Conservation (phyloP, 2,113 vertebrate genomes). For the Burhinus bistriatus region DNA sequence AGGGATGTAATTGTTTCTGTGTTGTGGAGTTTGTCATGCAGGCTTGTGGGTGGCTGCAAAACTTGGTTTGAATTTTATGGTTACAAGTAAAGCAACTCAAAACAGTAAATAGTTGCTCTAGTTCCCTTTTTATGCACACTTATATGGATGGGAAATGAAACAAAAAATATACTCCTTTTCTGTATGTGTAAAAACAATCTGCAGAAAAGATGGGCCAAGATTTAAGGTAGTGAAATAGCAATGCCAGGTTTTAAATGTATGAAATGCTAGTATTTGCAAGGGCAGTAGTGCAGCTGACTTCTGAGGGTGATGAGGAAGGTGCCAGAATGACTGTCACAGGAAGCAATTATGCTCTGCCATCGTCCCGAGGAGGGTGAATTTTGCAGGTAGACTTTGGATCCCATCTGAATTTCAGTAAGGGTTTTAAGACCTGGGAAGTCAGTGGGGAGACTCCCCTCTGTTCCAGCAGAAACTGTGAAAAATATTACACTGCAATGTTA, state of each 20-base stretch:
- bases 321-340: neutral
- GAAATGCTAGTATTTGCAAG: neutral
- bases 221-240: neutral
- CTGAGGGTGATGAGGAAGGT: neutral
- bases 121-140: neutral
- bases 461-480: neutral
- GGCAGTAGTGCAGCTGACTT: neutral
- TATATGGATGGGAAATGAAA: neutral
- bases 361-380: neutral
- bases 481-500: neutral
- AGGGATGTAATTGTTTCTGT: neutral
- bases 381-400: neutral
- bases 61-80: neutral
- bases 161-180: neutral
- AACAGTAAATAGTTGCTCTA: neutral
- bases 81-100: neutral
- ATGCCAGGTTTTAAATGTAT: neutral
- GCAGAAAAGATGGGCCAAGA: neutral
- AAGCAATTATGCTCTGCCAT: neutral
- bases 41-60: neutral
- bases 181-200: neutral
- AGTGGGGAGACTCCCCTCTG: neutral
- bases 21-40: neutral
- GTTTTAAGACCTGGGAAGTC: neutral
- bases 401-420: neutral